A percentile compares a stretch with the other conserved stretches of the same genome.
phyloP scores from a whole-genome alignment of 1,140 invertebrate genomes.

The Procambarus clarkii region DNA sequence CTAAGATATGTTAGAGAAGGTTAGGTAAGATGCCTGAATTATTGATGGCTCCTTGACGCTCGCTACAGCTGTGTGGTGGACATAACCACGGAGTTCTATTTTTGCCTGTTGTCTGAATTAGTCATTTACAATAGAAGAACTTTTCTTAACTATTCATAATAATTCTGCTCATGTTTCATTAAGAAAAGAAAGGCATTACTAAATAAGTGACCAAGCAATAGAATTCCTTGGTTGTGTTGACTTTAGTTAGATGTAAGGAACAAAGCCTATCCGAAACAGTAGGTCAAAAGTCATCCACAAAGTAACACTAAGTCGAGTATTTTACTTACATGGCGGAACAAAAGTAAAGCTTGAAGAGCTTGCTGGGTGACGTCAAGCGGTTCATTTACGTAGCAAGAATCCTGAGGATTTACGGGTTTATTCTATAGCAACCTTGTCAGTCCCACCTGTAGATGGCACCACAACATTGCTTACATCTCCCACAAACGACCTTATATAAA shows the following conservation, averaged over 20 bases:
- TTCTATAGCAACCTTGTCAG: constrained; percentile 4
- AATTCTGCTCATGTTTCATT: background rate
- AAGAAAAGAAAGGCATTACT: background rate
- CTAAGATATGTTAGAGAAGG: constrained; percentile 31
- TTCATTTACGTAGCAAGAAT: constrained; percentile 30
- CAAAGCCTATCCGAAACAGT: background rate
- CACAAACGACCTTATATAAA: too few relatives aligned
- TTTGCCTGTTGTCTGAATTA: background rate
- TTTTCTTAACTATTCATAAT: background rate
- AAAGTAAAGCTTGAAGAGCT: background rate
- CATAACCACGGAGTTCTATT: background rate
- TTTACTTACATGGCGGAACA: constrained; percentile 34
- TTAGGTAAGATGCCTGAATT: background rate
- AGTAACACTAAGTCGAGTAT: constrained; percentile 27
- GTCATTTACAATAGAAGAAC: background rate
- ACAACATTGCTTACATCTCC: too few relatives aligned
- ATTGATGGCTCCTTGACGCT: background rate
- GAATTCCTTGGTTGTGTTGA: background rate
- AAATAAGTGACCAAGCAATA: background rate
- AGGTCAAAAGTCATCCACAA: constrained; percentile 26
- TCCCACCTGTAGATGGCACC: background rate
- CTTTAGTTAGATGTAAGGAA: background rate
- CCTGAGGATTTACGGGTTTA: constrained; percentile 46
- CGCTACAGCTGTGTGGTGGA: background rate
- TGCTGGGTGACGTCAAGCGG: background rate